Base-by-base conservation (phyloP, 2,797 vertebrate genomes). In the Cirrhinus mrigala region DNA sequence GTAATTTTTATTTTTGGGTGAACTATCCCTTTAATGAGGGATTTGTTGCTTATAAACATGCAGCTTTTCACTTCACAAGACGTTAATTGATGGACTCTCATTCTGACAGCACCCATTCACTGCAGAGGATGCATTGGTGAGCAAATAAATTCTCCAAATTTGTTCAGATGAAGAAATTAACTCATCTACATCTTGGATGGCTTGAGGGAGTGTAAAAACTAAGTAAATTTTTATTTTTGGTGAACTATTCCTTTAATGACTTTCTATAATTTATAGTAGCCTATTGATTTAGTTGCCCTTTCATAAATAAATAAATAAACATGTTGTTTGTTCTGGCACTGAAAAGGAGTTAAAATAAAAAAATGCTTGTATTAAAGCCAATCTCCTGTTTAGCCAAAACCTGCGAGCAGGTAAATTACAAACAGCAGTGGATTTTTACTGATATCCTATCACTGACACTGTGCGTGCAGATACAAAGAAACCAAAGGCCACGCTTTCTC, bases 391-490 rank as follows among this genome's bases (percentile, higher is more conserved):
- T 87, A 52, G 90, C 90, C 91, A 91, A 90, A 93, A 89, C 88
- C 87, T 86, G n/a, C n/a, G 37, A 20, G 85, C 85, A 90, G 83
- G 89, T 90, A 94, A 93, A 94, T 93, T 92, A 91, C 86, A 94
- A 93, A 93, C 93, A 93, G 92, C 92, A 87, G 93, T 87, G 82
- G 40, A 56, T 71, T 91, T 87, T 88, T 90, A 70, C 71, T 94
- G 92, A 95, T 94, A 93, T 93, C 69, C 88, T 89, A 93, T 94
- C 93, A 85, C 83, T 88, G 88, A 85, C 86, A 77, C 91, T 77
- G 90, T 91, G 89, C 87, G 84, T 86, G 90, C 91, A 89, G 79
- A 86, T 40, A 79, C 86, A 86, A 91, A 93, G 92, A 92, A 58
- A 60, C 20, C 33, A 93, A 92, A 82, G 79, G 78, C 86, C 46